phyloP scores from a whole-genome alignment of 2,888 invertebrate species.

The Pammene fasciana region DNA sequence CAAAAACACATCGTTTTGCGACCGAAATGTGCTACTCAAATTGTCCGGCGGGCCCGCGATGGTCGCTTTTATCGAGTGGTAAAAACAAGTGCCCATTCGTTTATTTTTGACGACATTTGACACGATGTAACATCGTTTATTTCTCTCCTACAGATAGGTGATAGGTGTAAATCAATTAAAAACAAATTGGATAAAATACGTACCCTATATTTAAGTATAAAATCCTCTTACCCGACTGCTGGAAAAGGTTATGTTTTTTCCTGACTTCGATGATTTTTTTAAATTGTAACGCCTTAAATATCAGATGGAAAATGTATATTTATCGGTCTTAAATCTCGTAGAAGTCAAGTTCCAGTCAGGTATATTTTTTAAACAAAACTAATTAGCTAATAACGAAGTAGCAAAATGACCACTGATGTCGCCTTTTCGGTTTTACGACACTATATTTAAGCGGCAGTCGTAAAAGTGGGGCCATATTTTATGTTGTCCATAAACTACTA shows the following conservation, averaged over 20 bases:
- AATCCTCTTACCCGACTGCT: no score
- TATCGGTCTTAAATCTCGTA: no score
- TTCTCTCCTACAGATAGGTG: neutral
- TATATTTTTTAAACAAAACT: conserved; percentile 32
- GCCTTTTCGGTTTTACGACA: conserved; percentile 70
- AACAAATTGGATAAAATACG: no score
- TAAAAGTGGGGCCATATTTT: conserved; percentile 76
- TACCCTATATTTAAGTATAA: no score
- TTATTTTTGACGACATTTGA: neutral
- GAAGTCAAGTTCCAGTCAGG: no score
- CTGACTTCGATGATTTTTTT: no score
- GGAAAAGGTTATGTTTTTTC: no score
- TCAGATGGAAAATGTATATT: no score
- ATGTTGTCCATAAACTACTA: conserved; percentile 69
- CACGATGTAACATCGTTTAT: neutral
- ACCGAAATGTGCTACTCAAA: conserved; percentile 13
- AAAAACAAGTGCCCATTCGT: conserved; percentile 5
- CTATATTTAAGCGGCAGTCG: conserved; percentile 76
- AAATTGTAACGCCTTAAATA: no score
- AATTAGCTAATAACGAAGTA: conserved; percentile 69
- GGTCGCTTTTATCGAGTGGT: conserved; percentile 8
- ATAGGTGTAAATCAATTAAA: no score
- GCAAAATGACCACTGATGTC: conserved; percentile 67
- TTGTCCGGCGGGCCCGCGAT: conserved; percentile 1
- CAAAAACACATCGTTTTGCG: neutral